A percentile compares a stretch with the other conserved stretches of the same genome.
Conservation (phyloP, 2,797 vertebrate species). For the Ctenopoma multispine region DNA sequence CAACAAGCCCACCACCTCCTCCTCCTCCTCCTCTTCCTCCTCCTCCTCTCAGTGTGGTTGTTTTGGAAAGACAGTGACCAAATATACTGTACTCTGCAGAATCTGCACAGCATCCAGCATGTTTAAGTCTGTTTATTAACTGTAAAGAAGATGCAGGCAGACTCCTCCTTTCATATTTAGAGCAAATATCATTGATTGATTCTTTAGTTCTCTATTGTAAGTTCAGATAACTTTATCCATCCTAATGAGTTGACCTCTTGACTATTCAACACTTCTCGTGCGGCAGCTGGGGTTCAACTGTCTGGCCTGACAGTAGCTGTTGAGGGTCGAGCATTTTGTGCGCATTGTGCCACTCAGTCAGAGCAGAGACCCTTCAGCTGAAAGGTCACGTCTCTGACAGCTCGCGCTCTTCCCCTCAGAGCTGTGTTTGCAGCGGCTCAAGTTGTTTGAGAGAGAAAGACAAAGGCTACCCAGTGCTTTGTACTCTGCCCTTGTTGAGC, state of each 20-base stretch:
- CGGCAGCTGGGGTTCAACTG: neutral
- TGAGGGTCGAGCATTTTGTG: neutral
- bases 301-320: neutral
- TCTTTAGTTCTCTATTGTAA: too few relatives aligned
- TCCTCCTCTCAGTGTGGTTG: slow-evolving; percentile 11
- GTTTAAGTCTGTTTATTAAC: neutral
- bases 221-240: too few relatives aligned
- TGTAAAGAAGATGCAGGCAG: neutral
- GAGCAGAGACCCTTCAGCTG: neutral
- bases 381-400: slow-evolving; percentile 24
- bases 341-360: neutral
- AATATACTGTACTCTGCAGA: neutral
- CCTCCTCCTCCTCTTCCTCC: neutral
- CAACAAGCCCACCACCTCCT: neutral
- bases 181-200: too few relatives aligned
- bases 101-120: neutral
- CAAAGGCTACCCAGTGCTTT: slow-evolving; percentile 47
- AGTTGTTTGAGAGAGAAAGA: slow-evolving; percentile 17
- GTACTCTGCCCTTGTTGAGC: slow-evolving; percentile 65
- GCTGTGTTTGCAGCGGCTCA: too few relatives aligned
- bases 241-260: neutral
- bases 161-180: too few relatives aligned
- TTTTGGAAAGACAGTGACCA: slow-evolving; percentile 21
- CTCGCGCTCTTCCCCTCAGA: slow-evolving; percentile 1
- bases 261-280: neutral